A percentile compares a stretch with the other conserved stretches of the same genome.
Evolutionary conservation across 2,797 vertebrate genomes (phyloP).

Genomic region (Mycteria americana): DNA sequence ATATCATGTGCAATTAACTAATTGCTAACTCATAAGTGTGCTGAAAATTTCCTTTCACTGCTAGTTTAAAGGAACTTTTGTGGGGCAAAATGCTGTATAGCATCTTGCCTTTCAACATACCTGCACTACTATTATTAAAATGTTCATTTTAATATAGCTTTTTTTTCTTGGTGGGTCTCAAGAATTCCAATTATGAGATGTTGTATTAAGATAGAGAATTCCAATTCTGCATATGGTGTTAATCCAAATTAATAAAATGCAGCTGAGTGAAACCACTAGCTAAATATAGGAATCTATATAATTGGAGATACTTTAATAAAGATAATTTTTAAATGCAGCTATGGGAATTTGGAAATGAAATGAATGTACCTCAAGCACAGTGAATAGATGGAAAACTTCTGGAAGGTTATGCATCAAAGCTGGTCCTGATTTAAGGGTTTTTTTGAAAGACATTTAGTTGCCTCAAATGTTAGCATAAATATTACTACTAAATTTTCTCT

Average conservation of each 20-base stretch:
- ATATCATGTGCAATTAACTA: background rate
- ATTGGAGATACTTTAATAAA: background rate
- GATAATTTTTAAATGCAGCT: background rate
- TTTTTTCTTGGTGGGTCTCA: background rate
- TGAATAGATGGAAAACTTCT: background rate
- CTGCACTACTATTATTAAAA: background rate
- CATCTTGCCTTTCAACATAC: background rate
- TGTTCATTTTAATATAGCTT: background rate
- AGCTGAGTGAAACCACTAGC: background rate
- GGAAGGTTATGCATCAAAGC: background rate
- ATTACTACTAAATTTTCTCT: background rate
- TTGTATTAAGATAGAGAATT: conserved; percentile 25
- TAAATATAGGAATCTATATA: conserved; percentile 11
- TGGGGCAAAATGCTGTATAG: background rate
- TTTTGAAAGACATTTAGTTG: background rate
- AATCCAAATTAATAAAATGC: conserved; percentile 25
- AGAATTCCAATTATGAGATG: background rate
- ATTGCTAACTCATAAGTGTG: background rate
- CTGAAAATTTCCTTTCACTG: background rate
- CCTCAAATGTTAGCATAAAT: background rate
- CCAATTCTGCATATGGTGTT: background rate
- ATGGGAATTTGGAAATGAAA: background rate
- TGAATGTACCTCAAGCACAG: background rate
- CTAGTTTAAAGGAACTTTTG: background rate
- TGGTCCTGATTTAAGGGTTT: background rate